Percentiles rank a stretch among this genome's conserved stretches.
Conservation (phyloP, 2,797 vertebrate species). For the Acanthurus tractus region DNA sequence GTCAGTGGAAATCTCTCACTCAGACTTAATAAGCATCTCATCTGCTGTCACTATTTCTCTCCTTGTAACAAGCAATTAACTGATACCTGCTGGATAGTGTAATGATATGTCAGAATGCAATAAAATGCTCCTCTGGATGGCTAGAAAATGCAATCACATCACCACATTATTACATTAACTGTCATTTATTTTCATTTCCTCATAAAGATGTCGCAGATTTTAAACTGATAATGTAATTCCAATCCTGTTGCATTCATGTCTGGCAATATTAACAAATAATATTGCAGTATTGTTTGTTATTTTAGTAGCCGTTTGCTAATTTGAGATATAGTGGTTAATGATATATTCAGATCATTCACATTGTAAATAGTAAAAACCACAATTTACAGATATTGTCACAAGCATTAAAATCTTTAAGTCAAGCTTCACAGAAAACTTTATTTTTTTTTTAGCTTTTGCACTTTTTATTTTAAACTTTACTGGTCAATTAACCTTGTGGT, state of each 20-base stretch:
- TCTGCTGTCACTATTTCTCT: slow-evolving; percentile 41
- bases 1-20: slow-evolving; percentile 39
- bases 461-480: too few relatives aligned
- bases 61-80: slow-evolving; percentile 63
- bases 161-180: slow-evolving; percentile 50
- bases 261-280: slow-evolving; percentile 1
- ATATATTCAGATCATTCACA: too few relatives aligned
- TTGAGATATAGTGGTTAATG: not conserved
- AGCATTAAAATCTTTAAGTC: not conserved
- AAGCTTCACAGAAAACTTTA: not conserved
- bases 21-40: slow-evolving; percentile 52
- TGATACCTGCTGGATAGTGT: slow-evolving; percentile 52
- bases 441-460: too few relatives aligned
- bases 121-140: slow-evolving; percentile 43
- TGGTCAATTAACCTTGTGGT: not conserved
- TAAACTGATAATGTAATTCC: slow-evolving; percentile 33
- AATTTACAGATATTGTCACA: not conserved
- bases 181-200: slow-evolving; percentile 46
- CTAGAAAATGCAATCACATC: slow-evolving; percentile 63
- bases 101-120: slow-evolving; percentile 62
- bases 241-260: slow-evolving; percentile 4
- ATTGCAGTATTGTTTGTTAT: not conserved
- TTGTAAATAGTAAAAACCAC: not conserved
- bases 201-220: slow-evolving; percentile 12
- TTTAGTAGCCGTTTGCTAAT: not conserved